Base-by-base conservation (phyloP, 2,113 vertebrate genomes). In the Toxotes jaculatrix region DNA sequence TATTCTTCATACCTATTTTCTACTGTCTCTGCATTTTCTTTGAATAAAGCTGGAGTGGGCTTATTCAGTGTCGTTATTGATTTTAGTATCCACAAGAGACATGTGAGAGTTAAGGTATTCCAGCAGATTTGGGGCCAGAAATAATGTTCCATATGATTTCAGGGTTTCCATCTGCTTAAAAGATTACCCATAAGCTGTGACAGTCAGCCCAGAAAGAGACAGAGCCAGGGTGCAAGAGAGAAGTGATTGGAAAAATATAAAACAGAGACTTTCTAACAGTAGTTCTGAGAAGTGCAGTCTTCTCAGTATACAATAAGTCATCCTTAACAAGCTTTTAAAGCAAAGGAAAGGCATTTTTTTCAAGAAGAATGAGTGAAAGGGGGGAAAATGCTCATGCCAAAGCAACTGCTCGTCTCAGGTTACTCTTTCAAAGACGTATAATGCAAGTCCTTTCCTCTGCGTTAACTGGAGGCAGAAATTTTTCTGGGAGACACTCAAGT, bases 91-190 rank as follows among this genome's bases (percentile, higher is more conserved):
- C 42, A 51, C 40, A n/a, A 64, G 68, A 82, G 74, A 75, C 23
- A 76, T 70, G 82, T 71, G 43, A 66, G 75, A 77, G 40, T 65
- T 34, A 86, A 87, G 77, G 84, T 84, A 61, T 1, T 64, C 59
- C 78, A 69, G 65, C 73, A 87, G 74, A 81, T 61, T 77, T 79
- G 62, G 51, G 14, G 90, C 80, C 90, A 93, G 76, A 84, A 89
- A 87, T 89, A 87, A 83, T 79, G 82, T 89, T 93, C 93, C 93
- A 94, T 93, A 86, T 91, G 80, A 92, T 92, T 93, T 89, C 90
- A 94, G 74, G 89, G 83, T 90, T 94, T 94, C 93, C 93, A 95
- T 95, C 92, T 94, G 94, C 83, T 90, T 87, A 77, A 84, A 88
- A 89, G 86, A 93, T 95, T 88, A 92, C 49, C 87, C 83, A 90